phyloP scores from a whole-genome alignment of 2,888 invertebrate genomes.

The Catotricha subobsoleta region DNA sequence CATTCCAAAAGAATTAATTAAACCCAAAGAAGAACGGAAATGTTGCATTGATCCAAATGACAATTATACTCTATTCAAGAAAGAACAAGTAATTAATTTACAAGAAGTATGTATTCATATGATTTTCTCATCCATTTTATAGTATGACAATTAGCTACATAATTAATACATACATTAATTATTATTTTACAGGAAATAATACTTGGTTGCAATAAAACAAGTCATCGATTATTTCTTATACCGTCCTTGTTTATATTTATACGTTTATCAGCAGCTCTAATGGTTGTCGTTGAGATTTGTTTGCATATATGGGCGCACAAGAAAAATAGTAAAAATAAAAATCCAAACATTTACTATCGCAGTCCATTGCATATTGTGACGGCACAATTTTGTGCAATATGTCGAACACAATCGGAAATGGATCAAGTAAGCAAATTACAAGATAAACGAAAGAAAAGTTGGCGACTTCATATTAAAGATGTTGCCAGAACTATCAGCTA shows the following conservation, averaged over 20 bases:
- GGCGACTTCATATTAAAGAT: slow-evolving; percentile 21
- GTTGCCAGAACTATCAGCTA: slow-evolving; percentile 24
- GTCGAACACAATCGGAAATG: slow-evolving; percentile 42
- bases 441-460: slow-evolving; percentile 32
- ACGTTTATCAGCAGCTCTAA: slow-evolving; percentile 32
- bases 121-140: not conserved
- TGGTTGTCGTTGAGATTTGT: slow-evolving; percentile 39
- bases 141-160: not conserved
- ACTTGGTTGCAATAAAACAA: slow-evolving; percentile 25
- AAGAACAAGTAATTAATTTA: slow-evolving; percentile 11
- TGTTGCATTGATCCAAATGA: slow-evolving; percentile 8
- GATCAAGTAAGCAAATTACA: slow-evolving; percentile 45
- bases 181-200: slow-evolving; percentile 21
- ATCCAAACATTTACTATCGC: slow-evolving; percentile 41
- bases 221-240: slow-evolving; percentile 36
- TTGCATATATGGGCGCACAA: slow-evolving; percentile 50
- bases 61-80: slow-evolving; percentile 10
- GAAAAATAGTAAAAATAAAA: slow-evolving; percentile 40
- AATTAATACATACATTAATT: slow-evolving; percentile 7
- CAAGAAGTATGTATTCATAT: slow-evolving; percentile 12
- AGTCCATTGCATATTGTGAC: slow-evolving; percentile 51
- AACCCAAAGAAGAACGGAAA: not conserved
- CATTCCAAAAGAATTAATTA: slow-evolving; percentile 22
- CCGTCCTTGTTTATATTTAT: slow-evolving; percentile 42
- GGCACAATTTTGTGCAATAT: slow-evolving; percentile 49